Evolutionary conservation across 92 coral and sea anemone species (phyloP).

Genomic region (Anthopleura xanthogrammica): DNA sequence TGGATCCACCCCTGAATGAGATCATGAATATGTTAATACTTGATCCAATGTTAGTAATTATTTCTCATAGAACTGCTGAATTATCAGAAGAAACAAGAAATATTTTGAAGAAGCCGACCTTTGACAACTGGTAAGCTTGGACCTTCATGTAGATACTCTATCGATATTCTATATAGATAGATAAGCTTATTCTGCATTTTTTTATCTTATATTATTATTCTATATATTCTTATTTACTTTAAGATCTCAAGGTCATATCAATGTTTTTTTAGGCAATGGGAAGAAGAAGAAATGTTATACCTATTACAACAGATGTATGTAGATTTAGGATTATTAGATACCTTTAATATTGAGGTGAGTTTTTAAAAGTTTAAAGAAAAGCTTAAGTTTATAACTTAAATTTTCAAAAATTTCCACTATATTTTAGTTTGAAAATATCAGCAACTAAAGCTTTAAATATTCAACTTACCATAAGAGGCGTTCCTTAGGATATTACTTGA

Average conservation of each 20-base stretch:
- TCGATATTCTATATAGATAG: too few species aligned
- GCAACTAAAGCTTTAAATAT: neutral
- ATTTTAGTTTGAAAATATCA: neutral
- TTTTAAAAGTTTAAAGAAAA: too few species aligned
- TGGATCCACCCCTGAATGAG: too few species aligned
- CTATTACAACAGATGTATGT: conserved; percentile 82
- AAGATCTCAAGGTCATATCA: neutral
- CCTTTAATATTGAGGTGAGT: conserved; percentile 72
- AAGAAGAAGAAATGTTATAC: conserved; percentile 83
- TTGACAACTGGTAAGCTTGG: conserved; percentile 71
- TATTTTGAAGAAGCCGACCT: conserved; percentile 78
- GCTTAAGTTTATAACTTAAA: too few species aligned
- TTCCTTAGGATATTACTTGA: neutral
- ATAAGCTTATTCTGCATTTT: too few species aligned
- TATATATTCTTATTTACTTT: too few species aligned
- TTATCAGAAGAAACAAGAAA: conserved; percentile 73
- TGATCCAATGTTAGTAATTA: neutral
- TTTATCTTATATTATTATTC: too few species aligned
- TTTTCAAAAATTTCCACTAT: too few species aligned
- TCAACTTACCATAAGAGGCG: neutral
- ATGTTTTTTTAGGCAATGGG: conserved; percentile 75
- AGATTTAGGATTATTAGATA: conserved; percentile 69
- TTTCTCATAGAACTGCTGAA: conserved; percentile 66
- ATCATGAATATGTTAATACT: neutral
- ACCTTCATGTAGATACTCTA: too few species aligned